Conservation (phyloP, 1,140 invertebrate species). For the Caenorhabditis tropicalis region DNA sequence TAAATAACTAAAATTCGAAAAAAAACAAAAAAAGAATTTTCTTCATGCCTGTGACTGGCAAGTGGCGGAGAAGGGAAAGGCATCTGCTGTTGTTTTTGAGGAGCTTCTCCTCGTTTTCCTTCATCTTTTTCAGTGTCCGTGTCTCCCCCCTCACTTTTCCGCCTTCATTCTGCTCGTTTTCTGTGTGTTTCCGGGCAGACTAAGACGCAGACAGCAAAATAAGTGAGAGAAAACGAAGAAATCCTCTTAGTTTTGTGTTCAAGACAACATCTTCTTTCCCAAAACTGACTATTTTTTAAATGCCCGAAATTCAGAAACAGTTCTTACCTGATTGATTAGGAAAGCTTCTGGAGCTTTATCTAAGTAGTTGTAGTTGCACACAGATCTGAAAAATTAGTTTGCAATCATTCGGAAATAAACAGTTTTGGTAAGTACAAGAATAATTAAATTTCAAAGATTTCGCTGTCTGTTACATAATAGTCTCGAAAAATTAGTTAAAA, state of each 20-base stretch:
- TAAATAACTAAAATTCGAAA: neutral
- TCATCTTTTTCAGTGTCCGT: constrained; percentile 28
- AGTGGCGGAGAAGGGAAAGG: constrained; percentile 10
- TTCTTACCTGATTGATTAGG: neutral
- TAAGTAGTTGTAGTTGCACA: constrained; percentile 29
- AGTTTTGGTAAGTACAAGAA: neutral
- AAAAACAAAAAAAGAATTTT: neutral
- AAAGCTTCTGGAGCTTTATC: neutral
- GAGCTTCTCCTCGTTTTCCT: constrained; percentile 31
- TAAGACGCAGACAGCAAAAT: constrained; percentile 30
- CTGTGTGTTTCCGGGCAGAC: constrained; percentile 20
- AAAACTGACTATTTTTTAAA: neutral
- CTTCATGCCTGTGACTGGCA: constrained; percentile 11
- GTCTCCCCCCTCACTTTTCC: neutral
- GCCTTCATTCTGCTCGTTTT: constrained; percentile 21
- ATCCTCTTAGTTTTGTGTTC: neutral
- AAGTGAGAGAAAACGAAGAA: constrained; percentile 25
- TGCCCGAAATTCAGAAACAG: neutral
- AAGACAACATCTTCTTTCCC: neutral
- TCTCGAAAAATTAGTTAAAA: no score
- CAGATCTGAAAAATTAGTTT: constrained; percentile 18
- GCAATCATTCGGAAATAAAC: neutral
- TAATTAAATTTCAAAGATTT: no score
- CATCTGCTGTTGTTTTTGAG: constrained; percentile 44
- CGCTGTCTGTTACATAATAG: no score